Evolutionary conservation across 1,140 invertebrate genomes (phyloP).

Genomic region (Cydia splendana): DNA sequence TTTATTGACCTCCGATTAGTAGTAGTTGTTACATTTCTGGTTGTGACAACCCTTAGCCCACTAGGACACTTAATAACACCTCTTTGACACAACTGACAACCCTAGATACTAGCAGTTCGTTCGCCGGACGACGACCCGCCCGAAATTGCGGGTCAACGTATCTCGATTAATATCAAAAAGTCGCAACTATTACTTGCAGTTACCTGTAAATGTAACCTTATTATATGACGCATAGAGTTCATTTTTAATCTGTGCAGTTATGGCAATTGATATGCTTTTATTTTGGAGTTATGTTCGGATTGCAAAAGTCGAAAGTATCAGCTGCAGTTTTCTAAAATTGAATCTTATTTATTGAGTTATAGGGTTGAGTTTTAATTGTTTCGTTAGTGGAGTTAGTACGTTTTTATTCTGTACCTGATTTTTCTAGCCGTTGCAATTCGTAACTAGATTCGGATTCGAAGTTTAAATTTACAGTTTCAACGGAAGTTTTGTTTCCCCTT

Average conservation of each 20-base stretch:
- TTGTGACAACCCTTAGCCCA: background rate
- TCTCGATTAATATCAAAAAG: background rate
- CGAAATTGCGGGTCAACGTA: slow-evolving; percentile 28
- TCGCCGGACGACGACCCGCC: slow-evolving; percentile 20
- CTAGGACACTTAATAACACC: background rate
- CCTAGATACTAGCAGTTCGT: slow-evolving; percentile 11
- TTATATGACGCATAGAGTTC: background rate
- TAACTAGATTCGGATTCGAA: slow-evolving; percentile 3
- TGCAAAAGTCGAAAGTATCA: background rate
- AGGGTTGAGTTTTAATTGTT: background rate
- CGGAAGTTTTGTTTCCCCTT: background rate
- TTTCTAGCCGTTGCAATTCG: slow-evolving; percentile 25
- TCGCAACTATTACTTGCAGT: background rate
- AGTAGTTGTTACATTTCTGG: background rate
- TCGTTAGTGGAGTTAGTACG: background rate
- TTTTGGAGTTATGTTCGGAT: background rate
- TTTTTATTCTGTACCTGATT: background rate
- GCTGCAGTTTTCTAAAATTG: background rate
- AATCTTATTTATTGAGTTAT: background rate
- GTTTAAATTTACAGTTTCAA: slow-evolving; percentile 9
- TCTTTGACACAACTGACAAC: background rate
- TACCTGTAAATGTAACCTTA: background rate
- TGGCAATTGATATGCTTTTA: background rate
- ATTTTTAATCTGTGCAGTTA: background rate
- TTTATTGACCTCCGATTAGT: too few relatives aligned